Evolutionary conservation across 23 tunicate species (phyloP), one percentile per base, ranked within the genome.

Genomic region (Phallusia fumigata): DNA sequence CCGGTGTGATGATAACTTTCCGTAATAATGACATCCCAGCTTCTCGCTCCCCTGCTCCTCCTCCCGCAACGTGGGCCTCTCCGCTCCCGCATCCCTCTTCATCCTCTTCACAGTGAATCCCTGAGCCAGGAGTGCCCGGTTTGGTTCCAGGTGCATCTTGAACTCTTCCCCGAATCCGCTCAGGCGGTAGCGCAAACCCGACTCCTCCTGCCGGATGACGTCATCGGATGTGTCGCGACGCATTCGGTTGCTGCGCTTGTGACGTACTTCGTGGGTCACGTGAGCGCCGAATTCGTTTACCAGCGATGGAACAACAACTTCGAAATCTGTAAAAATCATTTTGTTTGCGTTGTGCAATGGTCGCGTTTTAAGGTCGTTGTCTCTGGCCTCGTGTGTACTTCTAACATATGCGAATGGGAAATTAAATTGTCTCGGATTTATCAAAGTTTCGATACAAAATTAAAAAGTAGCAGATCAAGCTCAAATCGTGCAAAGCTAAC

Each of bases 11-110:
- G 81, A n/a, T 81, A 93, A 32, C 1, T 83, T 73, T n/a, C 93
- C 98, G 30, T 78, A 81, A 52, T 82, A 93, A 72, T 93, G 98
- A 64, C 98, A 93, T 24, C 85, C 93, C 49, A 74, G 21, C 30
- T 86, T 80, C n/a, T 77, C 84, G 33, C 52, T 77, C 44, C 83
- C 96, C 35, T 31, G 35, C 30, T 65, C 32, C 76, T 91, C 96
- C 52, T 79, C 84, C 24, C 32, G 34, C 15, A 33, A 35, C 0
- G 51, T 81, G 13, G 69, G 69, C 11, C 28, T 22, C 69, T 58
- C 69, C 1, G 26, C 69, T 18, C 31, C 24, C 32, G 79, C 35
- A 65, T 87, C 78, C 33, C 77, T 28, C 69, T 75, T 76, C 24
- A 84, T 80, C 69, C 89, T 65, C 53, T 81, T 85, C 75, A 90